Evolutionary conservation across 2,888 invertebrate species (phyloP).

Genomic region (Drosophila dives): DNA sequence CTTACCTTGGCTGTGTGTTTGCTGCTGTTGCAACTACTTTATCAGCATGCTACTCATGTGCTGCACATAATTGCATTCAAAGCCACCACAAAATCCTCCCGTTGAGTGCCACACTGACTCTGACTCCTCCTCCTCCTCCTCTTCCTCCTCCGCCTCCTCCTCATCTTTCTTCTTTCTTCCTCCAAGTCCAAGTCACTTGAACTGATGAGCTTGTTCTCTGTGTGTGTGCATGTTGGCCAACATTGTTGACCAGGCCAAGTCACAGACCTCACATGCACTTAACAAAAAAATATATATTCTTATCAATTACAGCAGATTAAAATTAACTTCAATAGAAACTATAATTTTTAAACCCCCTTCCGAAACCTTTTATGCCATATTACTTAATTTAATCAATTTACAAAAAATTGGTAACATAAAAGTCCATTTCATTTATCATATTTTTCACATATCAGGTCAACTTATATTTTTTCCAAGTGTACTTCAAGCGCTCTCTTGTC

Average conservation of each 20-base stretch:
- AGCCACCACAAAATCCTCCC: slow-evolving; percentile 37
- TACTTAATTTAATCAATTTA: too few species aligned
- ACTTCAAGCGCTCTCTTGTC: background rate
- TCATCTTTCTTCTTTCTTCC: background rate
- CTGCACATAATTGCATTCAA: slow-evolving; percentile 80
- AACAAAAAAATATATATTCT: background rate
- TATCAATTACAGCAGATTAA: too few species aligned
- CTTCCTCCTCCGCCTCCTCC: background rate
- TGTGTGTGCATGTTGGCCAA: slow-evolving; percentile 39
- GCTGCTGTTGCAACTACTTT: slow-evolving; percentile 1
- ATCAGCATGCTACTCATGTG: slow-evolving; percentile 64
- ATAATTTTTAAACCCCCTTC: background rate
- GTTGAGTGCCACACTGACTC: background rate
- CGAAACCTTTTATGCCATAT: too few species aligned
- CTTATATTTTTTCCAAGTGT: background rate
- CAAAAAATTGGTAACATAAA: too few species aligned
- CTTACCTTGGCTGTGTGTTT: slow-evolving; percentile 35
- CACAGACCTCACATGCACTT: background rate
- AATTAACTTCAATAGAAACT: background rate
- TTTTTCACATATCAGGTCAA: background rate
- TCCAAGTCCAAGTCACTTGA: slow-evolving; percentile 32
- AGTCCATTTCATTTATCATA: too few species aligned
- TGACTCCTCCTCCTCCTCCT: background rate
- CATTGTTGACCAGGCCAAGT: slow-evolving; percentile 48
- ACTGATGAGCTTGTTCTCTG: slow-evolving; percentile 44